A percentile compares a stretch with the other conserved stretches of the same genome.
These are phyloP conservation scores for Platysternon megacephalum DNA, from an alignment of 2,113 vertebrate genomes.

Conservation along the genomic window DNA sequence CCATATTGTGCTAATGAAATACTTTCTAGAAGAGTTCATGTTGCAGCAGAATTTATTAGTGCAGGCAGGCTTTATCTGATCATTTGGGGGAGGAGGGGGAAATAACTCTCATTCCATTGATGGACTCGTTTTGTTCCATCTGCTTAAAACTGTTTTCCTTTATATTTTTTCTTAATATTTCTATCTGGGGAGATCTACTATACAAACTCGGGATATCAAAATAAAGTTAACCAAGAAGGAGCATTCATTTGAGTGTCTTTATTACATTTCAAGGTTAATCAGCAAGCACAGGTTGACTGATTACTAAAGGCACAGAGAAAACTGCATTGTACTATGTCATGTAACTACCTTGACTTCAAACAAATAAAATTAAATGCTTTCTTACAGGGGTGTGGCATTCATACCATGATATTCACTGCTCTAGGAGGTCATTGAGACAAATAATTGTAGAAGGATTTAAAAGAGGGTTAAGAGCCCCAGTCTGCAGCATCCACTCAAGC, in stretches of 20 bases:
- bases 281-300: neutral
- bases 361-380: conserved; percentile 24
- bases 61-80: neutral
- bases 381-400: neutral
- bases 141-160: neutral
- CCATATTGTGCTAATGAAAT: conserved; percentile 6
- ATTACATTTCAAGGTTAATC: neutral
- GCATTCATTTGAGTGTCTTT: neutral
- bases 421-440: neutral
- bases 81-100: neutral
- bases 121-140: neutral
- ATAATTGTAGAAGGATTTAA: neutral
- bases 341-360: conserved; percentile 24
- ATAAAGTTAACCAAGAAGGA: conserved; percentile 1
- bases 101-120: neutral
- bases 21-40: neutral
- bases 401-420: neutral
- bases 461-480: neutral
- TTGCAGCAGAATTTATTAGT: conserved; percentile 14
- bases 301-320: neutral
- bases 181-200: neutral
- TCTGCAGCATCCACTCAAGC: neutral
- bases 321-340: neutral
- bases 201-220: neutral
- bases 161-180: neutral